phyloP scores from a whole-genome alignment of 1,140 invertebrate species.

The Microplitis demolitor region DNA sequence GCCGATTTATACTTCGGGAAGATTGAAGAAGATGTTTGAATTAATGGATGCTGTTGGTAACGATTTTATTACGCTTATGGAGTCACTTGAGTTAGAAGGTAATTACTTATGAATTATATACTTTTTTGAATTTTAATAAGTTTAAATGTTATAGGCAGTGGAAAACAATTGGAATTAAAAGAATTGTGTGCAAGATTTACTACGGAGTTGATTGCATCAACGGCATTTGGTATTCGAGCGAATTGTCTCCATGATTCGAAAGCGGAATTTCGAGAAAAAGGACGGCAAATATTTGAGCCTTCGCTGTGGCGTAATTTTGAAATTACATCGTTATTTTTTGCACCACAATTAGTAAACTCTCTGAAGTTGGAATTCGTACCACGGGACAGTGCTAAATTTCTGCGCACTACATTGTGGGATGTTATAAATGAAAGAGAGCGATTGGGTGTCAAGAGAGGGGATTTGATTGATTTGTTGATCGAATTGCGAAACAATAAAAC shows the following conservation, averaged over 20 bases:
- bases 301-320: constrained; percentile 38
- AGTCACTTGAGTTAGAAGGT: constrained; percentile 35
- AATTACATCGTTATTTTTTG: constrained; percentile 50
- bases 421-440: constrained; percentile 44
- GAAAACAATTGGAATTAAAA: constrained; percentile 48
- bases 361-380: constrained; percentile 39
- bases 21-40: constrained; percentile 55
- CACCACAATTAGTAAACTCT: constrained; percentile 38
- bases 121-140: not conserved
- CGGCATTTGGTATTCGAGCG: constrained; percentile 65
- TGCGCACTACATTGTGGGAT: constrained; percentile 48
- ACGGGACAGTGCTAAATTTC: constrained; percentile 37
- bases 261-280: constrained; percentile 41
- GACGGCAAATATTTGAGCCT: constrained; percentile 44
- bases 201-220: constrained; percentile 67
- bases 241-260: constrained; percentile 63
- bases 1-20: constrained; percentile 55
- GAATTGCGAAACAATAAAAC: constrained; percentile 43
- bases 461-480: constrained; percentile 59
- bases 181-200: constrained; percentile 61
- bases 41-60: constrained; percentile 53
- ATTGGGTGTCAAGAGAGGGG: constrained; percentile 45
- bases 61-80: constrained; percentile 46
- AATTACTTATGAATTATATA: constrained; percentile 44
- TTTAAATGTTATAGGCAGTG: constrained; percentile 23